Percentiles rank a stretch among this genome's conserved stretches.
Evolutionary conservation across 2,113 vertebrate genomes (phyloP).

Genomic region (Parotia lawesii): DNA sequence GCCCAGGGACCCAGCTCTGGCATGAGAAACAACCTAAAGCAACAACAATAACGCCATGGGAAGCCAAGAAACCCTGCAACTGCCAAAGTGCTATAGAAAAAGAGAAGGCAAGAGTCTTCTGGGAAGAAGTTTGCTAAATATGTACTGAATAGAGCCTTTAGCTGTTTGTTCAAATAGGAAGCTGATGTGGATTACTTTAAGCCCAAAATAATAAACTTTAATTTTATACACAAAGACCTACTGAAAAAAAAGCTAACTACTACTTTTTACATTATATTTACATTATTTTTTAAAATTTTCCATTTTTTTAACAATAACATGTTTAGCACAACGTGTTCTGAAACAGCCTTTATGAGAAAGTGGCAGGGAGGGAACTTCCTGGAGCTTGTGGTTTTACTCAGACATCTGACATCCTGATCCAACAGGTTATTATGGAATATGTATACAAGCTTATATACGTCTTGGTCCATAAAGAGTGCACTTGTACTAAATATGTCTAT

Average conservation of each 20-base stretch:
- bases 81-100: not conserved
- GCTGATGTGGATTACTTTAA: not conserved
- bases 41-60: not conserved
- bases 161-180: not conserved
- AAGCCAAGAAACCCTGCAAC: not conserved
- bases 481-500: not conserved
- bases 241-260: not conserved
- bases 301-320: not conserved
- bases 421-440: not conserved
- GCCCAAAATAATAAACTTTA: not conserved
- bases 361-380: not conserved
- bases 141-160: not conserved
- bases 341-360: not conserved
- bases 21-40: not conserved
- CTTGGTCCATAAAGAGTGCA: not conserved
- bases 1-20: not conserved
- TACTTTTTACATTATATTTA: not conserved
- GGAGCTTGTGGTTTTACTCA: not conserved
- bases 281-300: not conserved
- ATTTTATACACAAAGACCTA: not conserved
- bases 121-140: not conserved
- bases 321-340: not conserved
- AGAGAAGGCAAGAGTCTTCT: not conserved
- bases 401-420: not conserved
- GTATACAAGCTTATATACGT: not conserved